A percentile compares a stretch with the other conserved stretches of the same genome.
These are phyloP conservation scores for Dinomys branickii DNA, from an alignment of 2,113 vertebrate genomes.

Conservation along the genomic window DNA sequence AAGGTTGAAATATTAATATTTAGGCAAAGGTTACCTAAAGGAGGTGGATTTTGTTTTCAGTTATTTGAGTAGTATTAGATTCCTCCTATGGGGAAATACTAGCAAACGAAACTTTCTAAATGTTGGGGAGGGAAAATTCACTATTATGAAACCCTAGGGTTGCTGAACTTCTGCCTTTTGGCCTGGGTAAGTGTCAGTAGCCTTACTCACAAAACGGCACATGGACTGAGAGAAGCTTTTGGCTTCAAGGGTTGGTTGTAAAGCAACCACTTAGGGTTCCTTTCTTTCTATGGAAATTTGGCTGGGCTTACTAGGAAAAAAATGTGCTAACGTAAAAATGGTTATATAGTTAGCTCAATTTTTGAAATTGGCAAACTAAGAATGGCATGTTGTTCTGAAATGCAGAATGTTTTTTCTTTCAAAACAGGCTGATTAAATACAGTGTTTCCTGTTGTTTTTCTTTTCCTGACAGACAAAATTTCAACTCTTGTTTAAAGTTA, in stretches of 20 bases:
- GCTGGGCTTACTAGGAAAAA: slow-evolving; percentile 11
- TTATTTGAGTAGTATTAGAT: slow-evolving; percentile 36
- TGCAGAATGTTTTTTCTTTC: slow-evolving; percentile 63
- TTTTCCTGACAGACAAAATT: slow-evolving; percentile 38
- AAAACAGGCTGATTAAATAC: slow-evolving; percentile 64
- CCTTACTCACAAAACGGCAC: slow-evolving; percentile 32
- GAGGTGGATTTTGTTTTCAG: slow-evolving; percentile 17
- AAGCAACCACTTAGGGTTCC: slow-evolving; percentile 25
- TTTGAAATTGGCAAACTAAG: slow-evolving; percentile 63
- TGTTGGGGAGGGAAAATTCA: background rate
- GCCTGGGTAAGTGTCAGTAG: slow-evolving; percentile 31
- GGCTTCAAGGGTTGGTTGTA: slow-evolving; percentile 31
- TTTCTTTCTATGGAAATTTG: slow-evolving; percentile 56
- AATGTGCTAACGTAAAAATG: slow-evolving; percentile 54
- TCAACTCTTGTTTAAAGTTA: slow-evolving; percentile 65
- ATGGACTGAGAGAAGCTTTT: slow-evolving; percentile 17
- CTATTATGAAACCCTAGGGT: slow-evolving; percentile 33
- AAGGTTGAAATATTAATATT: slow-evolving; percentile 45
- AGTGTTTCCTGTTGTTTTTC: background rate
- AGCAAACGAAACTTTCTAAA: background rate
- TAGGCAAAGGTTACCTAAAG: slow-evolving; percentile 12
- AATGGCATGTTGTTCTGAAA: slow-evolving; percentile 66
- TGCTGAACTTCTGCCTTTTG: slow-evolving; percentile 55
- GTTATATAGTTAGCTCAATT: slow-evolving; percentile 13
- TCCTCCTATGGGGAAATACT: background rate